These are phyloP conservation scores for Nephrotoma appendiculata DNA, from an alignment of 2,888 invertebrate species.

Conservation along the genomic window DNA sequence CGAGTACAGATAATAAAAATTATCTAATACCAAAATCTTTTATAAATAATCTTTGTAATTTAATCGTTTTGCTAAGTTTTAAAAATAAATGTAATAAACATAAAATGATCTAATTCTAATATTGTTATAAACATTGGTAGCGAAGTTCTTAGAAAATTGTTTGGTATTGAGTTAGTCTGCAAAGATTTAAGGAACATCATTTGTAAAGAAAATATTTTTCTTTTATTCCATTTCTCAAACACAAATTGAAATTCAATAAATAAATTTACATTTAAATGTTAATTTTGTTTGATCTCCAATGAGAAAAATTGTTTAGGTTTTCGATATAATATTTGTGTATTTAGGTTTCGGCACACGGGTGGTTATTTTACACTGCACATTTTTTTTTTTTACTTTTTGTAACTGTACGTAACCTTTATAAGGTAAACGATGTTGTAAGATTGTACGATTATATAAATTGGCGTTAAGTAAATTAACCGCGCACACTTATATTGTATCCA, in stretches of 20 bases:
- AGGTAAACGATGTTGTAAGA: background rate
- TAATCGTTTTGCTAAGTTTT: background rate
- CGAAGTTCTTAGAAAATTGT: background rate
- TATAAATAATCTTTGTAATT: background rate
- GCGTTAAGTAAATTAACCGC: background rate
- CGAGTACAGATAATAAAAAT: background rate
- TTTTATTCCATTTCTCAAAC: background rate
- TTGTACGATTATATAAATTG: background rate
- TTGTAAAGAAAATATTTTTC: background rate
- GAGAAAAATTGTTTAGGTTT: background rate
- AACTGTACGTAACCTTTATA: too few relatives aligned
- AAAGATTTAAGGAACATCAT: background rate
- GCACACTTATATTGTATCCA: background rate
- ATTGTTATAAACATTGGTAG: background rate
- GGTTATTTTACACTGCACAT: background rate
- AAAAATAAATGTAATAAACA: background rate
- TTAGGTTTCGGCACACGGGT: background rate
- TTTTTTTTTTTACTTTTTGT: background rate
- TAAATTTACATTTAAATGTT: background rate
- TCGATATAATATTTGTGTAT: background rate
- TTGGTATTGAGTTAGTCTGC: background rate
- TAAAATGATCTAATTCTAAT: background rate
- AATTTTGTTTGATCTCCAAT: background rate
- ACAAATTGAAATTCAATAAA: background rate
- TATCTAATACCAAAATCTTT: background rate